A percentile compares a stretch with the other conserved stretches of the same genome.
Evolutionary conservation across 2,797 vertebrate species (phyloP).

Genomic region (Ceryle rudis): DNA sequence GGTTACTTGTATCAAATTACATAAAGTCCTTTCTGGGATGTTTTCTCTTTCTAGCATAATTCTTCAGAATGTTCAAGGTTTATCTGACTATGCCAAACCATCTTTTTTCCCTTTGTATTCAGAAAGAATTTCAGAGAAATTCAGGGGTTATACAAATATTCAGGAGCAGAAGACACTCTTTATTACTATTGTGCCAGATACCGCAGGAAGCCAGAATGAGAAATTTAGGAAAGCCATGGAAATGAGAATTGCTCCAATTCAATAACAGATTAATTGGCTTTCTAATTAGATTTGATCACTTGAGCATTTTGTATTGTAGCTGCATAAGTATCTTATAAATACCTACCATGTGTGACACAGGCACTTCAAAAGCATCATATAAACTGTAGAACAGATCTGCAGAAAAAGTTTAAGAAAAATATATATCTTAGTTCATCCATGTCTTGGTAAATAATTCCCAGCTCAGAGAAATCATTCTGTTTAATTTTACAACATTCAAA

Average conservation of each 20-base stretch:
- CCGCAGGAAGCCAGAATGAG: constrained; percentile 28
- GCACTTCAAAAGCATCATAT: constrained; percentile 1
- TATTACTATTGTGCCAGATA: constrained; percentile 17
- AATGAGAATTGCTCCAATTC: constrained; percentile 39
- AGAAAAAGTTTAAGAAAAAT: constrained; percentile 12
- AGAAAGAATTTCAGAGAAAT: constrained; percentile 4
- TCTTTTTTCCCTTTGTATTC: neutral
- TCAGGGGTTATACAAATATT: neutral
- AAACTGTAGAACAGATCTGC: neutral
- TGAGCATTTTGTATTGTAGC: neutral
- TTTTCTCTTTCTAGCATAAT: neutral
- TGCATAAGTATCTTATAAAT: neutral
- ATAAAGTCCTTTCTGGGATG: neutral
- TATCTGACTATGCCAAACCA: neutral
- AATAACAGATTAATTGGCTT: constrained; percentile 23
- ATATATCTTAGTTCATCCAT: neutral
- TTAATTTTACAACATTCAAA: constrained; percentile 9
- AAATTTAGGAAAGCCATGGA: constrained; percentile 32
- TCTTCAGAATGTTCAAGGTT: neutral
- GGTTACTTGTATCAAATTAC: neutral
- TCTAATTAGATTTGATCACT: constrained; percentile 10
- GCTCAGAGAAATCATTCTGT: neutral
- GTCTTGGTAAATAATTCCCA: neutral
- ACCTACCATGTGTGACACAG: neutral
- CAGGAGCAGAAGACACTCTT: neutral